Base-by-base conservation (phyloP, 2,797 vertebrate species). In the Triplophysa yarkandensis region DNA sequence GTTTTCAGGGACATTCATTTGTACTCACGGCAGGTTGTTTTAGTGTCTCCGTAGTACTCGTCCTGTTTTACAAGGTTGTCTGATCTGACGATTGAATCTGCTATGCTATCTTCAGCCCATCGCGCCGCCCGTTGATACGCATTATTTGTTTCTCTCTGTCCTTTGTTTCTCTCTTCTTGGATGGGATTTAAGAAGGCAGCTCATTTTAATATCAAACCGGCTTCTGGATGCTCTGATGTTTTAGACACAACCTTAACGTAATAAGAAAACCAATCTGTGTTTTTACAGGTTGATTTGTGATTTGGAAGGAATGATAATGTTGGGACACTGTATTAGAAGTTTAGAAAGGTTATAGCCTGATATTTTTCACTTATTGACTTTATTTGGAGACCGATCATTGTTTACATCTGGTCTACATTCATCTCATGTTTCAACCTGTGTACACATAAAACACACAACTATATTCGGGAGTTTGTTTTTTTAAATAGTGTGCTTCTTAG, bases 201-300 rank as follows among this genome's bases (percentile, higher is more conserved):
- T 89, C 66, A 88, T 89, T 87, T 88, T 68, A 79, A 80, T 86
- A 83, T 81, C 55, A 55, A 79, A 34, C 58, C 43, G 58, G 86
- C 66, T 81, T 77, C 77, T 54, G 80, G 61, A 84, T 82, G 79
- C 77, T 61, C 76, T 67, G 85, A 86, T 68, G 60, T 62, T 77
- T 77, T 75, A 66, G 28, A 71, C 44, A 39, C 72, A 78, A 78
- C 80, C 61, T 48, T 64, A 32, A 76, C 19, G 44, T 76, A 46
- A 77, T 62, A 71, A 77, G 76, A 85, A 80, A 85, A 74, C 55
- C 77, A 80, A 64, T 80, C 74, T 82, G 78, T 76, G 77, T 83
- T 80, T 85, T 65, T 67, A 74, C 52, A 74, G 74, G 83, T 63
- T 83, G 86, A 88, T 86, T 76, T 82, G 77, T 77, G 84, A 70